phyloP scores from a whole-genome alignment of 2,113 vertebrate species.

The Dermatemys mawii region DNA sequence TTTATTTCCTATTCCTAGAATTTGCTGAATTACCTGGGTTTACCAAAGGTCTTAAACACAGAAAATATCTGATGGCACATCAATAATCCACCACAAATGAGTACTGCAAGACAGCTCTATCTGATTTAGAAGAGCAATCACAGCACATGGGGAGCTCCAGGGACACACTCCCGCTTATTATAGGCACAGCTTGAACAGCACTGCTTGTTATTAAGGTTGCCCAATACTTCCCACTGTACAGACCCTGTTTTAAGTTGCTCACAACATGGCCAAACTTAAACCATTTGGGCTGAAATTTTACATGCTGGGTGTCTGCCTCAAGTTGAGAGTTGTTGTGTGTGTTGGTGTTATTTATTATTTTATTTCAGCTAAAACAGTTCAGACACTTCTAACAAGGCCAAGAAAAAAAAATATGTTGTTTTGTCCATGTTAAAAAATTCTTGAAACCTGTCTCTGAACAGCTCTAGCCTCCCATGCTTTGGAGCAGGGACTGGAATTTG shows the following conservation, averaged over 20 bases:
- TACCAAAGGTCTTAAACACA: not conserved
- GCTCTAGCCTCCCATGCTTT: not conserved
- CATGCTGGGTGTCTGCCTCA: not conserved
- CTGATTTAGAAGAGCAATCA: not conserved
- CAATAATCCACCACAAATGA: not conserved
- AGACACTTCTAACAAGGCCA: not conserved
- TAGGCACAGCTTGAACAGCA: not conserved
- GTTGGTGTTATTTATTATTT: not conserved
- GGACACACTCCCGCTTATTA: not conserved
- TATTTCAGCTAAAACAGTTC: not conserved
- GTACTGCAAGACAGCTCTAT: not conserved
- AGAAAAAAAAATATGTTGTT: not conserved
- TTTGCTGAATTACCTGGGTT: not conserved
- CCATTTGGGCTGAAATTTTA: not conserved
- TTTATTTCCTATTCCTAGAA: not conserved
- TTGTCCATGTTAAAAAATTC: not conserved
- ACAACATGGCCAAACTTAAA: not conserved
- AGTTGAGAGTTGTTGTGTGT: not conserved
- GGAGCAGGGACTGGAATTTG: not conserved
- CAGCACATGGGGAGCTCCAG: not conserved
- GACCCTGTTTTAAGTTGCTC: accelerated
- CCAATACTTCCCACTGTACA: not conserved
- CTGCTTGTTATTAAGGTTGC: not conserved
- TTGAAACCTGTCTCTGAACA: not conserved
- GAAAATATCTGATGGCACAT: not conserved